These are phyloP conservation scores for Phalacrocorax pelagicus DNA, from an alignment of 2,113 vertebrate genomes.

Conservation along the genomic window DNA sequence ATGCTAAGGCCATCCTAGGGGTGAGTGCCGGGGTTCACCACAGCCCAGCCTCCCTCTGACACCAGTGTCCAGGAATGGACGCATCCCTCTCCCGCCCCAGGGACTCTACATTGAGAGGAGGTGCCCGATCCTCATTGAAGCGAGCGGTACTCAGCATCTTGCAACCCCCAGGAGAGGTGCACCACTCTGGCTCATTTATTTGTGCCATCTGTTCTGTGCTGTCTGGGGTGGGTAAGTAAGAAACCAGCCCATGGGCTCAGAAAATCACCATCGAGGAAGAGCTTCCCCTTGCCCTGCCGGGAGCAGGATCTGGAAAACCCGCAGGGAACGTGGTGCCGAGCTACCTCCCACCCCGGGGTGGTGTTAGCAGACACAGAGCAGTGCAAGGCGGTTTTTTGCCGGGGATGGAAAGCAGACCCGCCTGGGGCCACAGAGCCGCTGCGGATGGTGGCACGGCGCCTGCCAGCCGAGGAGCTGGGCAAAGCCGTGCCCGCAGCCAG, in stretches of 20 bases:
- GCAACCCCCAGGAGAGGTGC: neutral
- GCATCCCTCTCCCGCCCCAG: fast-evolving
- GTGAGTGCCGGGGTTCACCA: fast-evolving
- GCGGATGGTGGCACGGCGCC: neutral
- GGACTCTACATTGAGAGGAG: fast-evolving
- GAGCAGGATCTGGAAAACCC: neutral
- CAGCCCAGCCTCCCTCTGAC: neutral
- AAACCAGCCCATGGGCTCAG: neutral
- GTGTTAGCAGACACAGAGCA: neutral
- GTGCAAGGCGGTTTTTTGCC: fast-evolving
- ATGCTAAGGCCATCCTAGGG: neutral
- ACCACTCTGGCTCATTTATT: neutral
- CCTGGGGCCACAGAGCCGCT: neutral
- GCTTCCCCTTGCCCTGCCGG: neutral
- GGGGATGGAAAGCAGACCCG: neutral
- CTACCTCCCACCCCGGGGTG: neutral
- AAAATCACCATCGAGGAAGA: neutral
- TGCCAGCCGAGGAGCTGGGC: neutral
- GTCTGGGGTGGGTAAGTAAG: neutral
- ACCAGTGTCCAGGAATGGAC: fast-evolving
- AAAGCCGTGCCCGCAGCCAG: neutral
- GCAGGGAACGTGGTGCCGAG: fast-evolving
- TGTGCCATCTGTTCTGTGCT: fast-evolving
- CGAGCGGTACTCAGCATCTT: fast-evolving
- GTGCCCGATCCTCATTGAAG: fast-evolving